These are phyloP conservation scores for Styela clava DNA, from an alignment of 23 tunicate species.

Conservation along the genomic window DNA sequence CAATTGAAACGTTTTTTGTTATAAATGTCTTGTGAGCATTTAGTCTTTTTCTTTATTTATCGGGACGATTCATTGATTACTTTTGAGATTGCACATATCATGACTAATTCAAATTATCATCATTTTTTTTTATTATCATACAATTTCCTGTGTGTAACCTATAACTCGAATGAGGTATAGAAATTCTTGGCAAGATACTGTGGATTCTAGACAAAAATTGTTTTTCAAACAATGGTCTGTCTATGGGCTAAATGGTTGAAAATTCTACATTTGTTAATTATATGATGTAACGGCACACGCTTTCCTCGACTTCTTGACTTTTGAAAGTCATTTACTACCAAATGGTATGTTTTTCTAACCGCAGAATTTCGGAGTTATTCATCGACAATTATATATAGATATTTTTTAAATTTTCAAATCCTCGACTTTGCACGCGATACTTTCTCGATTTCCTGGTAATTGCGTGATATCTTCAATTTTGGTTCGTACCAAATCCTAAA, in stretches of 20 bases:
- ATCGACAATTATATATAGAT: not conserved
- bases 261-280: not conserved
- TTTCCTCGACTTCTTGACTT: constrained; percentile 3
- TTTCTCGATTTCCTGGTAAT: not conserved
- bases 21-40: no score
- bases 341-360: not conserved
- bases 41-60: no score
- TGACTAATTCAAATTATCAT: no score
- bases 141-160: no score
- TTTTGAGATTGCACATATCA: no score
- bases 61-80: no score
- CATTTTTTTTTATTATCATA: no score
- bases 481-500: not conserved
- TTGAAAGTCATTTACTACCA: not conserved
- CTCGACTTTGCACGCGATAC: not conserved
- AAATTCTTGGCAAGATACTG: no score
- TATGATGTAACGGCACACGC: constrained; percentile 22
- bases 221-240: not conserved
- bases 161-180: no score
- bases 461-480: not conserved
- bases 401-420: not conserved
- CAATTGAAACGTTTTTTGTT: no score
- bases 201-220: no score
- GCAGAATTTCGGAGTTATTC: not conserved
- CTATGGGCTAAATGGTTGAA: not conserved